Evolutionary conservation across 2,888 invertebrate species (phyloP).

Genomic region (Proisotoma minuta): DNA sequence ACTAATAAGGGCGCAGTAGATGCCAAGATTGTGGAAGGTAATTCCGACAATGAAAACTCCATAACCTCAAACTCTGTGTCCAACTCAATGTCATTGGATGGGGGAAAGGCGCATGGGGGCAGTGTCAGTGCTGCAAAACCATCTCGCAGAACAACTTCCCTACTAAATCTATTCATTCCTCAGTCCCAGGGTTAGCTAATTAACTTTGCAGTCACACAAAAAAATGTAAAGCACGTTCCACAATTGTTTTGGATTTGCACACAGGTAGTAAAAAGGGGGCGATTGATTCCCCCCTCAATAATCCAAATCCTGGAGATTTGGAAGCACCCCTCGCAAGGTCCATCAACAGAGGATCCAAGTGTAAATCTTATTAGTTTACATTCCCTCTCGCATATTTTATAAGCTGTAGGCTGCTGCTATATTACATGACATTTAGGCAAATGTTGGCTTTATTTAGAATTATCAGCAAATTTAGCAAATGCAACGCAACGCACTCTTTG

Average conservation of each 20-base stretch:
- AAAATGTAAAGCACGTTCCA: neutral
- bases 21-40: neutral
- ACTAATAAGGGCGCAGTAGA: neutral
- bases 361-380: conserved; percentile 24
- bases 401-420: no score
- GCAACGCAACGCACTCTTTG: no score
- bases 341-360: conserved; percentile 47
- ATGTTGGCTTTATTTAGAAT: no score
- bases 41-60: neutral
- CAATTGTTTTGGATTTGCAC: neutral
- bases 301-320: no score
- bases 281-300: no score
- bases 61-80: neutral
- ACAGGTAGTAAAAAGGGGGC: conserved; percentile 6
- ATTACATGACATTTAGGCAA: no score
- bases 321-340: conserved; percentile 41
- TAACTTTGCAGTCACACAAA: neutral
- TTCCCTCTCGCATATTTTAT: no score
- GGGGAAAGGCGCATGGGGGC: conserved; percentile 18
- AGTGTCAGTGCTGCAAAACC: conserved; percentile 46
- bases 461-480: no score
- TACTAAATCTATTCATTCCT: conserved; percentile 91
- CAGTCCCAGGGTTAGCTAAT: conserved; percentile 70
- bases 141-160: conserved; percentile 87
- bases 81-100: neutral